Percentiles rank a stretch among this genome's conserved stretches.
Evolutionary conservation across 2,888 invertebrate genomes (phyloP).

Genomic region (Aproaerema taeniolella): DNA sequence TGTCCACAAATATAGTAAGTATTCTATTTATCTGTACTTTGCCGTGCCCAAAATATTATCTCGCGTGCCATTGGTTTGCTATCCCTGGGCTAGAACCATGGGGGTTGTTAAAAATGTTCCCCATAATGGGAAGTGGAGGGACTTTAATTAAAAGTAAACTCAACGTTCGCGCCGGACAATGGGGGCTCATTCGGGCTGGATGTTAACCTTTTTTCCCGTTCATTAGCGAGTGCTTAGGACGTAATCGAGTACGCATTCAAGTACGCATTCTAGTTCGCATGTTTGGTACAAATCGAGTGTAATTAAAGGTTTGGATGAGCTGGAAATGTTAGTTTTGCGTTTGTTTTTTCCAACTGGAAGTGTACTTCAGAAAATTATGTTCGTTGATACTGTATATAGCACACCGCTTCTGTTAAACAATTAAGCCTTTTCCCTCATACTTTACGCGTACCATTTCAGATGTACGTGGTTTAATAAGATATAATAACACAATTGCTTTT

Average conservation of each 20-base stretch:
- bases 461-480: too few relatives aligned
- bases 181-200: slow-evolving; percentile 56
- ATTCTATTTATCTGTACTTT: too few relatives aligned
- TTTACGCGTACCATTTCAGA: too few relatives aligned
- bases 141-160: slow-evolving; percentile 72
- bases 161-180: slow-evolving; percentile 48
- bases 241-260: too few relatives aligned
- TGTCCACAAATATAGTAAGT: too few relatives aligned
- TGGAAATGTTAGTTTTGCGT: neutral
- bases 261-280: too few relatives aligned
- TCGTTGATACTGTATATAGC: neutral
- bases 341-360: neutral
- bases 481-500: too few relatives aligned
- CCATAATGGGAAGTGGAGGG: slow-evolving; percentile 59
- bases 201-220: slow-evolving; percentile 44
- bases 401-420: neutral
- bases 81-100: slow-evolving; percentile 27
- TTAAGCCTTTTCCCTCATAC: too few relatives aligned
- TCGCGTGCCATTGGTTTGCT: too few relatives aligned
- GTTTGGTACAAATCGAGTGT: too few relatives aligned
- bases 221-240: slow-evolving; percentile 33
- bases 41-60: too few relatives aligned
- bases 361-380: neutral
- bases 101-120: slow-evolving; percentile 60
- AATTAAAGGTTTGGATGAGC: too few relatives aligned